Evolutionary conservation across 2,113 vertebrate species (phyloP), one percentile per base, ranked within the genome.

Genomic region (Puffinus mauretanicus): DNA sequence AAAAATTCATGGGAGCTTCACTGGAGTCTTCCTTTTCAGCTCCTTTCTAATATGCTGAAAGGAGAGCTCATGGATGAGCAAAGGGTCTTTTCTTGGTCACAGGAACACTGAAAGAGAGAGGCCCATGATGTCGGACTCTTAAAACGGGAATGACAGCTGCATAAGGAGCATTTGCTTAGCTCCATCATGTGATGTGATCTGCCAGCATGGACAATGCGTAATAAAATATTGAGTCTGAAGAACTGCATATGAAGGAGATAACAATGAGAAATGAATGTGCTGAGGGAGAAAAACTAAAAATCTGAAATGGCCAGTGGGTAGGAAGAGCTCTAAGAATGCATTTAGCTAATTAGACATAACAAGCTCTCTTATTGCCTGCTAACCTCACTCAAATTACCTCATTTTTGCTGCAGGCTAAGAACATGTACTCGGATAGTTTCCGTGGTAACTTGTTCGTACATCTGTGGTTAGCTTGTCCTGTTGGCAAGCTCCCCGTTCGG

Each of bases 291-390:
- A 94, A 93, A 70, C 16, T 36, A 44, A 78, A 83, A 88, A 64
- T 44, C n/a, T 38, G 81, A 60, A 75, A 29, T 40, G 24, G n/a
- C n/a, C 7, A 2, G 47, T 60, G 32, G 38, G 42, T 67, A 90
- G 46, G 60, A 93, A 93, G 38, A 27, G 8, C 32, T 60, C 7
- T 38, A 62, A 83, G 58, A 88, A 90, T 9, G 22, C 27, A 36
- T 60, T 96, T 93, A 64, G 24, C 38, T 93, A 75, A 90, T 93
- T 81, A 83, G 76, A 55, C 20, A 67, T 60, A 96, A 55, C 32
- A 81, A 90, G 38, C 16, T 67, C 36, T 81, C 67, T 71, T 67
- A 71, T 14, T 95, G 76, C 85, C n/a, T 57, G 14, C 72, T 84
- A 88, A 81, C 46, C 38, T 86, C 10, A 0, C 51, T 19, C 60